Evolutionary conservation across 2,113 vertebrate species (phyloP).

Genomic region (Sphaerodactylus townsendi): DNA sequence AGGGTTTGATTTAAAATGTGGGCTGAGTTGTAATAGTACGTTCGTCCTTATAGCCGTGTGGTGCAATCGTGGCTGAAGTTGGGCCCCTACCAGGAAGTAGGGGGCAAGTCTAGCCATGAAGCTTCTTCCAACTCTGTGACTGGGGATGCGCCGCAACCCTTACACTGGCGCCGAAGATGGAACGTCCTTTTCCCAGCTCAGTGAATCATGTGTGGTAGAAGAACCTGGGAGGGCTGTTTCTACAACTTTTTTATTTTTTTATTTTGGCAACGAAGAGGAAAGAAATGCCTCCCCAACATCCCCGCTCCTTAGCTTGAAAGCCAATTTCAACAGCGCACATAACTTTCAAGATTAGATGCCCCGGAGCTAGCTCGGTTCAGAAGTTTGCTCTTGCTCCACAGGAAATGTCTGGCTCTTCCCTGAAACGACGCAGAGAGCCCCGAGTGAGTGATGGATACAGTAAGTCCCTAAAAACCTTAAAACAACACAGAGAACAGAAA

Average conservation of each 20-base stretch:
- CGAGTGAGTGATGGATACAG: background rate
- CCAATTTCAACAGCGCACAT: constrained; percentile 64
- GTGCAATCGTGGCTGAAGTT: no score
- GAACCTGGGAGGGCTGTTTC: background rate
- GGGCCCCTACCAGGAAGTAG: no score
- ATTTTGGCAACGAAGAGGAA: background rate
- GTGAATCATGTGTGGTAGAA: background rate
- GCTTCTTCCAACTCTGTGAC: no score
- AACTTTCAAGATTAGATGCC: constrained; percentile 66
- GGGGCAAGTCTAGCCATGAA: no score
- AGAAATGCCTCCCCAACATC: constrained; percentile 51
- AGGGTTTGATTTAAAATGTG: no score
- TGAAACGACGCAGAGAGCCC: background rate
- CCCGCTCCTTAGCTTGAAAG: constrained; percentile 63
- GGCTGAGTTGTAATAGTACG: no score
- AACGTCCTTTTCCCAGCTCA: constrained; percentile 7
- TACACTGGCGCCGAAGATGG: background rate
- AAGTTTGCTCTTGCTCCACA: constrained; percentile 49
- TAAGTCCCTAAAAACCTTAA: constrained; percentile 13
- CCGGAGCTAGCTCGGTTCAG: constrained; percentile 47
- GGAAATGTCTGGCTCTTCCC: constrained; percentile 57
- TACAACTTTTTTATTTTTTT: constrained; percentile 32
- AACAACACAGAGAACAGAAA: background rate
- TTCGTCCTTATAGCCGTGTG: no score
- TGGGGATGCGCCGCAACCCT: no score